Percentiles rank a stretch among this genome's conserved stretches.
Evolutionary conservation across 1,140 invertebrate genomes (phyloP).

Genomic region (Cotesia typhae): DNA sequence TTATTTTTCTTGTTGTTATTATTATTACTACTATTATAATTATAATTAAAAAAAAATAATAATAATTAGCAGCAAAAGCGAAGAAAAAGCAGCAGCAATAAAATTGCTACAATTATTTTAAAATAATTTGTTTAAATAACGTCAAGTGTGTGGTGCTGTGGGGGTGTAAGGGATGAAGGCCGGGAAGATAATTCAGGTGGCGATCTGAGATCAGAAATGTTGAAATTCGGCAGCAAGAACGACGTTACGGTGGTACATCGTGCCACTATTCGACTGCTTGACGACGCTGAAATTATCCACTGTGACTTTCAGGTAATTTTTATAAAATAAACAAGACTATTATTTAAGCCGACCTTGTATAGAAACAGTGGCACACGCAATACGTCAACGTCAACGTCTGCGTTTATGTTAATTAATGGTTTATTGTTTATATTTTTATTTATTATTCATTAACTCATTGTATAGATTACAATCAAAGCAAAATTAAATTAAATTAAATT

Average conservation of each 20-base stretch:
- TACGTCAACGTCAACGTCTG: too few relatives aligned
- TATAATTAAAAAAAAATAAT: too few relatives aligned
- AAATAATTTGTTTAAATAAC: neutral
- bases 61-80: neutral
- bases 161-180: slow-evolving; percentile 43
- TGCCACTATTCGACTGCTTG: slow-evolving; percentile 91
- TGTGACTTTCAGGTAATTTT: slow-evolving; percentile 90
- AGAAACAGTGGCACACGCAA: too few relatives aligned
- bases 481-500: neutral
- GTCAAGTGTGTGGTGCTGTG: slow-evolving; percentile 44
- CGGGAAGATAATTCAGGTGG: slow-evolving; percentile 43
- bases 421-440: too few relatives aligned
- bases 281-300: slow-evolving; percentile 93
- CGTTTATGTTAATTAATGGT: too few relatives aligned
- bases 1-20: neutral
- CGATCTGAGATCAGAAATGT: slow-evolving; percentile 66
- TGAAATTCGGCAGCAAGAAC: slow-evolving; percentile 81
- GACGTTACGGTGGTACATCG: slow-evolving; percentile 89
- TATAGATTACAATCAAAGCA: too few relatives aligned
- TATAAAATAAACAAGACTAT: neutral
- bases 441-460: too few relatives aligned
- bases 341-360: neutral
- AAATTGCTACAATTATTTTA: too few relatives aligned
- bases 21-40: too few relatives aligned
- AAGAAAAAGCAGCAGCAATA: neutral